Conservation (phyloP, 2,888 invertebrate genomes). For the Drosophila colorata region DNA sequence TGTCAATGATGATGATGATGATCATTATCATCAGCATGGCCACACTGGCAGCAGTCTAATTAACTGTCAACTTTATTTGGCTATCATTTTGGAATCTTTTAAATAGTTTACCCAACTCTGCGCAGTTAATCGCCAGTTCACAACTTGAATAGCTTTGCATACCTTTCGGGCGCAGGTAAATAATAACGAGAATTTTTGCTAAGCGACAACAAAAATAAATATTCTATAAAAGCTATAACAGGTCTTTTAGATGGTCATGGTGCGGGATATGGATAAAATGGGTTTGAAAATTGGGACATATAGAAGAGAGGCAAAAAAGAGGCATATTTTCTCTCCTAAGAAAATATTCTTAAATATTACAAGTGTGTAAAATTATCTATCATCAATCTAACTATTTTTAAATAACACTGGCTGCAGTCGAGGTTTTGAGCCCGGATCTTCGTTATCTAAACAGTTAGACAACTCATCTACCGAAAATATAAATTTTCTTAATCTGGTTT, state of each 20-base stretch:
- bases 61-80: slow-evolving; percentile 63
- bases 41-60: slow-evolving; percentile 49
- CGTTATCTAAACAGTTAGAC: no score
- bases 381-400: no score
- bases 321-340: no score
- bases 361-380: no score
- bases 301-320: no score
- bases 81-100: slow-evolving; percentile 45
- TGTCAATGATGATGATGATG: slow-evolving; percentile 7
- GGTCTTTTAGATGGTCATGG: background rate
- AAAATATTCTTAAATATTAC: no score
- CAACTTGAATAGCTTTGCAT: slow-evolving; percentile 23
- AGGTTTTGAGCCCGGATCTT: no score
- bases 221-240: background rate
- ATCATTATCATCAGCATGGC: slow-evolving; percentile 7
- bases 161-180: slow-evolving; percentile 10
- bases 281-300: no score
- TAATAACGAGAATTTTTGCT: slow-evolving; percentile 16
- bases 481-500: no score
- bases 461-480: no score
- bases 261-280: no score
- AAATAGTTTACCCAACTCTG: slow-evolving; percentile 37
- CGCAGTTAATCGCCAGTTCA: slow-evolving; percentile 17
- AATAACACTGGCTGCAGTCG: no score
- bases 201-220: background rate